A percentile compares a stretch with the other conserved stretches of the same genome.
These are phyloP conservation scores for Ianthella basta DNA, from an alignment of 37 sponge, comb jelly and placozoan genomes.

Conservation along the genomic window DNA sequence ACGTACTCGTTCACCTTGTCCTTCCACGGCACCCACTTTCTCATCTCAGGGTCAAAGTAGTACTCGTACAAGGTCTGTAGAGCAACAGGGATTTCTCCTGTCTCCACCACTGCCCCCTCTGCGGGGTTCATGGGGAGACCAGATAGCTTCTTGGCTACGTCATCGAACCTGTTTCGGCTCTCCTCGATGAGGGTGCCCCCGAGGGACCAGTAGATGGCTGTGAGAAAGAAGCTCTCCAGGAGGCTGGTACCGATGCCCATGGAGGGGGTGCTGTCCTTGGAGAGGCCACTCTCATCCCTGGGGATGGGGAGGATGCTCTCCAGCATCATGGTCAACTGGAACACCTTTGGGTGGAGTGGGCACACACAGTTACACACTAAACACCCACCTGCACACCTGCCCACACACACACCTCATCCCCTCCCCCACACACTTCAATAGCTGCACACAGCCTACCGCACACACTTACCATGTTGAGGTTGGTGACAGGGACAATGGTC, in stretches of 20 bases:
- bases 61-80: constrained; percentile 94
- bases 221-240: constrained; percentile 87
- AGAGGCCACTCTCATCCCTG: constrained; percentile 43
- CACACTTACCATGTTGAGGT: constrained; percentile 83
- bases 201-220: constrained; percentile 90
- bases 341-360: constrained; percentile 51
- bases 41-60: constrained; percentile 69
- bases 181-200: constrained; percentile 94
- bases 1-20: constrained; percentile 90
- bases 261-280: constrained; percentile 50
- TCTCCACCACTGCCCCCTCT: constrained; percentile 67
- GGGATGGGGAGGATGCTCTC: constrained; percentile 82
- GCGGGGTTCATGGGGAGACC: constrained; percentile 65
- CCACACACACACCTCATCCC: not conserved
- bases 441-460: not conserved
- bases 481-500: constrained; percentile 92
- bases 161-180: constrained; percentile 91
- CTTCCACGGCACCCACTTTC: constrained; percentile 92
- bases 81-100: constrained; percentile 86
- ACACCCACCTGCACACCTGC: not conserved
- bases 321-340: constrained; percentile 85
- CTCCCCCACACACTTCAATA: not conserved
- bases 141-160: constrained; percentile 82
- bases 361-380: not conserved
- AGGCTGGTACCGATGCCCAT: constrained; percentile 58